Evolutionary conservation across 2,888 invertebrate genomes (phyloP).

Genomic region (Alviniconcha strummeri): DNA sequence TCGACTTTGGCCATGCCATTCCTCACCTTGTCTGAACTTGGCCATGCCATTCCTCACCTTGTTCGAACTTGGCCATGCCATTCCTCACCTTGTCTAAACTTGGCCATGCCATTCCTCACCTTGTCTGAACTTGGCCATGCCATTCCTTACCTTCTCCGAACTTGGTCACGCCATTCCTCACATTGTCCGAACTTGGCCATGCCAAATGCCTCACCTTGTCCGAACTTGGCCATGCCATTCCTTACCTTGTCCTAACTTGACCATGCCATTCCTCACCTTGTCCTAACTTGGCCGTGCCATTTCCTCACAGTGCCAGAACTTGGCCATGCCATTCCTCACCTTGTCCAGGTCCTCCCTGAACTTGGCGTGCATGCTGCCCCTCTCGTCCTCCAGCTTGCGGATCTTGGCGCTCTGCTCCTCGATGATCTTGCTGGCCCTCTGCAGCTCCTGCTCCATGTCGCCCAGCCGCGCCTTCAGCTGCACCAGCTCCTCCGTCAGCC

Average conservation of each 20-base stretch:
- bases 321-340: background rate
- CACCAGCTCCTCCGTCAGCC: conserved; percentile 51
- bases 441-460: conserved; percentile 49
- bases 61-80: background rate
- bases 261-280: background rate
- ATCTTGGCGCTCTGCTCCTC: conserved; percentile 56
- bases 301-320: too few relatives aligned
- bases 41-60: background rate
- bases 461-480: conserved; percentile 52
- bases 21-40: background rate
- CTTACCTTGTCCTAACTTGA: too few relatives aligned
- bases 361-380: conserved; percentile 38
- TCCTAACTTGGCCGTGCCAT: too few relatives aligned
- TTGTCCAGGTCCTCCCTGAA: conserved; percentile 58
- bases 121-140: conserved; percentile 42
- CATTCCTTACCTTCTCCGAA: background rate
- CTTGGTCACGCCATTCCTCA: too few relatives aligned
- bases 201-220: too few relatives aligned
- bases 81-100: conserved; percentile 35
- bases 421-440: conserved; percentile 51
- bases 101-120: conserved; percentile 44
- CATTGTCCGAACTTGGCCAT: too few relatives aligned
- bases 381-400: conserved; percentile 44
- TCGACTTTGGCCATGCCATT: conserved; percentile 29
- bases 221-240: too few relatives aligned